Base-by-base conservation (phyloP, 2,888 invertebrate genomes). In the Phrixothrix hirtus region DNA sequence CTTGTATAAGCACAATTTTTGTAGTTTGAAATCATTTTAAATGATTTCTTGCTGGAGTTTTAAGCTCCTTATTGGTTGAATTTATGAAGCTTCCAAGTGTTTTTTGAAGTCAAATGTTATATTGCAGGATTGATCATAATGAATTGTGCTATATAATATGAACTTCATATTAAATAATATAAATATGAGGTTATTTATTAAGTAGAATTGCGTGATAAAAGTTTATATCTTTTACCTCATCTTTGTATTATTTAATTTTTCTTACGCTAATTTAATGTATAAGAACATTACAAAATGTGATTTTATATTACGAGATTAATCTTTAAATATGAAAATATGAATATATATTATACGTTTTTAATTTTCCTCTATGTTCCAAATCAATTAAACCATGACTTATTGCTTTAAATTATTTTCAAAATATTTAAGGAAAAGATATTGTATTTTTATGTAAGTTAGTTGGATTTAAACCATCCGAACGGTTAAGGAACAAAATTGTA, bases 251-350 rank as follows among this genome's bases (percentile, higher is more conserved):
- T 45, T 43, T 25, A 31, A 35, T 15, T 41, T 36, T n/a, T 9
- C 11, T 47, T 31, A 25, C 32, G 41, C 29, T 48, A 44, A 39
- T 35, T 26, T 46, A 45, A 41, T 10, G 2, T n/a, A 21, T 45
- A 52, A 39, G 47, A 35, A 31, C 36, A 47, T 27, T 43, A 31
- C 46, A 29, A 52, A 52, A 42, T 52, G 52, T 52, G 52, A 52
- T 52, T 52, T 52, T 46, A 46, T 26, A 38, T 42, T 36, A 52
- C 41, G 52, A 52, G 52, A 52, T 52, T 52, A 52, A 41, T 52
- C 52, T 52, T 52, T 52, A 52, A 45, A 36, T 38, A 46, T 52
- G 52, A 46, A 46, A 31, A 52, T 46, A 52, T 51, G n/a, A n/a
- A 46, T 49, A 35, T 43, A 41, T 51, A 31, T 35, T 50, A 14